Evolutionary conservation across 2,888 invertebrate genomes (phyloP), one percentile per base, ranked within the genome.

Genomic region (Meloe dianella): DNA sequence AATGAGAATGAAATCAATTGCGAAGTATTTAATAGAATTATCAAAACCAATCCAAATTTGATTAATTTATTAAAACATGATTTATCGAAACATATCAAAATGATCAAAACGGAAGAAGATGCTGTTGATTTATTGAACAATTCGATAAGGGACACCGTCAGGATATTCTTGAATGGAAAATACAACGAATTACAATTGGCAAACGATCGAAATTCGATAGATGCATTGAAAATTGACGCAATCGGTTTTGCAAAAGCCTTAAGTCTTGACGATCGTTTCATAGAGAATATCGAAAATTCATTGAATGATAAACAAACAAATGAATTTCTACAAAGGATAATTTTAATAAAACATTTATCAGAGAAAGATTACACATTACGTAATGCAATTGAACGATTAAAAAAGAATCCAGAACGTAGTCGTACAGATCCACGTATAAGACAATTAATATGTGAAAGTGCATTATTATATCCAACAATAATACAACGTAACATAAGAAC

Each of bases 391-490:
- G 84, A 85, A 29, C 87, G 90, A 74, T 82, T 92, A 47, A 88
- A 88, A 78, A 87, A 87, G 58, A 88, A 91, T 77, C 89, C 91
- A 12, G 89, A 89, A 77, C 83, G 89, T 68, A 91, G 91, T 65
- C 87, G 89, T 66, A 88, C 87, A 22, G 91, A 92, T 83, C 90
- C 92, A 38, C 87, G 89, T 69, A 85, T 92, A 24, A 85, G 92
- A 60, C 90, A 91, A 77, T 84, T 92, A 60, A 90, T 92, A 0
- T 84, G 91, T 74, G 91, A 92, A 80, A 92, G 92, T 80, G 92
- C 90, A 2, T 89, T 89, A 7, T 83, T 92, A 29, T 77, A 79
- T 27, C 76, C 81, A 1, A 77, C 80, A 62, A 72, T 74, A 35
- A 68, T 67, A 1, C 72, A 76, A 2, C 88, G 92, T 86, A n/a